Conservation (phyloP, 2,113 vertebrate species). For the Salminus brasiliensis region DNA sequence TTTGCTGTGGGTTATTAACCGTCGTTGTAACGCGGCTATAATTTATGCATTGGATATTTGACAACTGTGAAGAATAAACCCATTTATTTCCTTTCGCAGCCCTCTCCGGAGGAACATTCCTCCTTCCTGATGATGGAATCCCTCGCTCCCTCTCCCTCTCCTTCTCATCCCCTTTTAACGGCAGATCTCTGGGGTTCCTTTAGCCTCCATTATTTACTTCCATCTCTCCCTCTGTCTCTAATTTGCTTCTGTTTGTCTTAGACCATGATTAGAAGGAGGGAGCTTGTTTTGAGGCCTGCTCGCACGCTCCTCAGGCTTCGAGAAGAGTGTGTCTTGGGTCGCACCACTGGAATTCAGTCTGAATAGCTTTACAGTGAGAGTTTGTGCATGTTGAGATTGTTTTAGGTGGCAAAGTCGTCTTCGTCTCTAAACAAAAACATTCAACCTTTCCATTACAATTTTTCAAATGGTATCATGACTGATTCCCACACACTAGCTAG, state of each 20-base stretch:
- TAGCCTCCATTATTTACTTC: constrained; percentile 46
- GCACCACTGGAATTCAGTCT: constrained; percentile 20
- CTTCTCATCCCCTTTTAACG: constrained; percentile 34
- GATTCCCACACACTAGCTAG: no score
- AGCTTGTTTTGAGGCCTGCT: background rate
- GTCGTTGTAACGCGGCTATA: constrained; percentile 50
- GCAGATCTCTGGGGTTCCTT: constrained; percentile 45
- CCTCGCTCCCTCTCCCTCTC: constrained; percentile 32
- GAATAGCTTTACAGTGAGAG: background rate
- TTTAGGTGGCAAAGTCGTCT: background rate
- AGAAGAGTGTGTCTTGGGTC: constrained; percentile 1
- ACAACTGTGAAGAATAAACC: constrained; percentile 60
- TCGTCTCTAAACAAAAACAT: no score
- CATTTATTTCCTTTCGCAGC: constrained; percentile 48
- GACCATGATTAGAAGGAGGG: constrained; percentile 28
- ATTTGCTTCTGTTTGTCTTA: constrained; percentile 36
- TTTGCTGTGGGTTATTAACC: constrained; percentile 60
- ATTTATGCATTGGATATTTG: constrained; percentile 64
- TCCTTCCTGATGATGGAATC: constrained; percentile 46
- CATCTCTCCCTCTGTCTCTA: constrained; percentile 26
- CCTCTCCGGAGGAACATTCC: constrained; percentile 36
- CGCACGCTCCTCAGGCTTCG: background rate
- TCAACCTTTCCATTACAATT: no score
- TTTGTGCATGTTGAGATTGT: no score
- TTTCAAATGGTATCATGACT: no score